Percentiles rank a stretch among this genome's conserved stretches.
Conservation (phyloP, 2,888 invertebrate genomes). For the Ormyrus nitidulus region DNA sequence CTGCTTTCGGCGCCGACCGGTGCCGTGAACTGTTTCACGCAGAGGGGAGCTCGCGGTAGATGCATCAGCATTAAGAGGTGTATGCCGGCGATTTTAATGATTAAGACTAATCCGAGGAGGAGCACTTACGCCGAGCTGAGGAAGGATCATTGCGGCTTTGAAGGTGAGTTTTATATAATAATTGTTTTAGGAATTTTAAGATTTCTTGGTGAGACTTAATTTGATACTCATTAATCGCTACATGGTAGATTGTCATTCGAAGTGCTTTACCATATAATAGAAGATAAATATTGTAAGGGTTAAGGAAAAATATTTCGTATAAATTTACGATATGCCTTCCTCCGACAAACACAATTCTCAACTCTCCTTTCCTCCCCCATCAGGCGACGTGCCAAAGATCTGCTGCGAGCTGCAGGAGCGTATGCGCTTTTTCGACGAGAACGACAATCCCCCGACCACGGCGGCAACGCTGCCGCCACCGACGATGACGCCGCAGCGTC, state of each 20-base stretch:
- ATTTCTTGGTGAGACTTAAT: not conserved
- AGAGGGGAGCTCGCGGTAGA: constrained; percentile 7
- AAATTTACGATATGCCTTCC: not conserved
- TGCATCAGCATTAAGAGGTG: constrained; percentile 75
- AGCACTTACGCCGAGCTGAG: constrained; percentile 67
- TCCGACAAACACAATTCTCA: not conserved
- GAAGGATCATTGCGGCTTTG: constrained; percentile 75
- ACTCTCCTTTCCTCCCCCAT: not conserved
- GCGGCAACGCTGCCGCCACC: not conserved
- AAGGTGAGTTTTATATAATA: constrained; percentile 61
- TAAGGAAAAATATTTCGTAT: not conserved
- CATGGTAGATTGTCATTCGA: too few relatives aligned
- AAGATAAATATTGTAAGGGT: not conserved
- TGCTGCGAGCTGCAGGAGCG: constrained; percentile 66
- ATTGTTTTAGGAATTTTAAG: not conserved
- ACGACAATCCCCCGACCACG: not conserved
- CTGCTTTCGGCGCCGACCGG: too few relatives aligned
- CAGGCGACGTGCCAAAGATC: constrained; percentile 71
- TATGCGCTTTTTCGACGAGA: not conserved
- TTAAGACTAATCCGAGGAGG: constrained; percentile 66
- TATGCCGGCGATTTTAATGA: constrained; percentile 64
- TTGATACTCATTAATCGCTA: not conserved
- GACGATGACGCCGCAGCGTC: too few relatives aligned
- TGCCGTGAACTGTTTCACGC: not conserved
- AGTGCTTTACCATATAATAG: too few relatives aligned